Evolutionary conservation across 2,797 vertebrate species (phyloP).

Genomic region (Chromis chromis): DNA sequence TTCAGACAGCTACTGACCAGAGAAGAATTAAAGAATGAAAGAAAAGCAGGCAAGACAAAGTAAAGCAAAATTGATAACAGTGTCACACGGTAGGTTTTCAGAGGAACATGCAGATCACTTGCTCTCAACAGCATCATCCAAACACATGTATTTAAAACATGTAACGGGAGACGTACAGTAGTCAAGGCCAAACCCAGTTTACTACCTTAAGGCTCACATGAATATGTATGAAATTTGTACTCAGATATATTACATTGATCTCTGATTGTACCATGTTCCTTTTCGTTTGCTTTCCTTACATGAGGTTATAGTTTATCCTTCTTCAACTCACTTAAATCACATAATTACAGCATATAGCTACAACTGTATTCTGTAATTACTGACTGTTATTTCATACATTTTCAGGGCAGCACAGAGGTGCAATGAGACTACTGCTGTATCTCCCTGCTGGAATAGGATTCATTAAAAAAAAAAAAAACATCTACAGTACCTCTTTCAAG

Average conservation of each 20-base stretch:
- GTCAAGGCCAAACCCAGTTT: constrained; percentile 12
- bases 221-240: neutral
- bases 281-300: neutral
- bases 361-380: constrained; percentile 18
- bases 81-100: neutral
- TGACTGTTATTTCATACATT: neutral
- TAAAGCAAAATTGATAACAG: neutral
- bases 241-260: neutral
- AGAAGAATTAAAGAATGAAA: constrained; percentile 13
- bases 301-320: neutral
- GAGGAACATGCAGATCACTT: constrained; percentile 14
- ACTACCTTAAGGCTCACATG: constrained; percentile 2
- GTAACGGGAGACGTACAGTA: neutral
- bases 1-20: constrained; percentile 14
- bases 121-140: constrained; percentile 12
- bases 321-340: constrained; percentile 1
- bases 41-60: constrained; percentile 15
- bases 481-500: neutral
- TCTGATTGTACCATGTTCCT: neutral
- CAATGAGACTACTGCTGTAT: constrained; percentile 1
- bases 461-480: neutral
- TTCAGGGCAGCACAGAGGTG: neutral
- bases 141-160: constrained; percentile 15
- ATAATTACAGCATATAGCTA: constrained; percentile 21
- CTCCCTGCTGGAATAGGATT: neutral